Conservation (phyloP, 1,140 invertebrate genomes). For the Zaprionus ghesquierei region DNA sequence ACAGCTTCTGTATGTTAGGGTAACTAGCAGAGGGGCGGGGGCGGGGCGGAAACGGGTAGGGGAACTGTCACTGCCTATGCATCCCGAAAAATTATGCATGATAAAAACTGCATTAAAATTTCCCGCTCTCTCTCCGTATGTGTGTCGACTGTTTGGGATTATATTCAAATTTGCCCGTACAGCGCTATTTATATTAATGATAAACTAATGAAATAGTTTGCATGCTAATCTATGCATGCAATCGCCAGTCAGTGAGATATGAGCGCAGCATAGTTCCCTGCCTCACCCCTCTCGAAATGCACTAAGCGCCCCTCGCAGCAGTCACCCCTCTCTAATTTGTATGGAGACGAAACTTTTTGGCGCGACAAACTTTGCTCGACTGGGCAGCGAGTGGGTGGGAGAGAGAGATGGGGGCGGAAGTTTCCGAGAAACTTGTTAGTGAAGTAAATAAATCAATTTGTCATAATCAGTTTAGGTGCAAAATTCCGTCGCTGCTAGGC, state of each 20-base stretch:
- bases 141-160: slow-evolving; percentile 49
- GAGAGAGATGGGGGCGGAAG: slow-evolving; percentile 33
- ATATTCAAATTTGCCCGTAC: slow-evolving; percentile 67
- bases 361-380: slow-evolving; percentile 65
- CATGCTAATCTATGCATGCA: slow-evolving; percentile 61
- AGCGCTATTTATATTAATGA: slow-evolving; percentile 71
- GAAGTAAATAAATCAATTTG: slow-evolving; percentile 82
- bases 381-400: slow-evolving; percentile 12
- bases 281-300: not conserved
- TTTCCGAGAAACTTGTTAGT: slow-evolving; percentile 80
- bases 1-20: slow-evolving; percentile 40
- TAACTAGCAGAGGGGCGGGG: not conserved
- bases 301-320: not conserved
- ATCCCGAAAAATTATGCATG: slow-evolving; percentile 62
- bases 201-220: slow-evolving; percentile 67
- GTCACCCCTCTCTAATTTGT: slow-evolving; percentile 42
- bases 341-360: slow-evolving; percentile 64
- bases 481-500: slow-evolving; percentile 74
- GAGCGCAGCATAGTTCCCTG: not conserved
- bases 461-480: slow-evolving; percentile 82
- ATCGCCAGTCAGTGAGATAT: slow-evolving; percentile 23
- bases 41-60: not conserved
- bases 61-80: not conserved
- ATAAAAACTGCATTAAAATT: slow-evolving; percentile 74
- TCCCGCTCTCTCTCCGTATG: not conserved